Conservation (phyloP, 1,140 invertebrate genomes). For the Pogonus chalceus region DNA sequence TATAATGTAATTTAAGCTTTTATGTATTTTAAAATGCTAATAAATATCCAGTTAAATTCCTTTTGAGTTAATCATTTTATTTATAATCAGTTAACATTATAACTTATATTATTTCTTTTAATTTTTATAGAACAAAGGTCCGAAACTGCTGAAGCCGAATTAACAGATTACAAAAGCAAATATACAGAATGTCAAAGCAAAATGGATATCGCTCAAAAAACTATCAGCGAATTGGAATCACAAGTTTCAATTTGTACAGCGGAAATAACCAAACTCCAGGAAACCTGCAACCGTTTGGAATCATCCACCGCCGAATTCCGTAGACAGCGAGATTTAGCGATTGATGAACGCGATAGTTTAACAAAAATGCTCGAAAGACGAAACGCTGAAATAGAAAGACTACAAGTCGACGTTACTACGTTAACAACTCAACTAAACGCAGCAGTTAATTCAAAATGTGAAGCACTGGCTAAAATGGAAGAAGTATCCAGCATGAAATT, state of each 20-base stretch:
- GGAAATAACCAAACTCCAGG: conserved; percentile 52
- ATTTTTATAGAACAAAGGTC: conserved; percentile 47
- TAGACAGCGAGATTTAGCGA: conserved; percentile 48
- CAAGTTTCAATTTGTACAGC: conserved; percentile 47
- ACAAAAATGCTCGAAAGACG: conserved; percentile 56
- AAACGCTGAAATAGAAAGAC: conserved; percentile 55
- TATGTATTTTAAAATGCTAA: conserved; percentile 8
- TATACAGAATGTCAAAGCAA: conserved; percentile 52
- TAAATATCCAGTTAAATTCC: conserved; percentile 5
- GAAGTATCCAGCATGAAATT: conserved; percentile 71
- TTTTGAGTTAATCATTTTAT: conserved; percentile 10
- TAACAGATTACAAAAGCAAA: conserved; percentile 46
- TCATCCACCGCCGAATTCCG: conserved; percentile 42
- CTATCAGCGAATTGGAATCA: conserved; percentile 47
- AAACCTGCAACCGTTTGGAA: conserved; percentile 44
- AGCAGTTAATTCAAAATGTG: conserved; percentile 68
- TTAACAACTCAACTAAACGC: conserved; percentile 53
- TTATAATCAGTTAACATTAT: conserved; percentile 11
- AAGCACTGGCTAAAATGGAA: conserved; percentile 66
- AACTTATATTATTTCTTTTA: conserved; percentile 14
- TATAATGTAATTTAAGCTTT: no score
- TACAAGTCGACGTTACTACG: conserved; percentile 51
- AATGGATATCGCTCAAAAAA: conserved; percentile 48
- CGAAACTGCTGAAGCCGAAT: conserved; percentile 44
- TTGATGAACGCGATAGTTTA: conserved; percentile 62